A percentile compares a stretch with the other conserved stretches of the same genome.
Conservation (phyloP, 1,140 invertebrate genomes). For the Leptestheria dahalacensis region DNA sequence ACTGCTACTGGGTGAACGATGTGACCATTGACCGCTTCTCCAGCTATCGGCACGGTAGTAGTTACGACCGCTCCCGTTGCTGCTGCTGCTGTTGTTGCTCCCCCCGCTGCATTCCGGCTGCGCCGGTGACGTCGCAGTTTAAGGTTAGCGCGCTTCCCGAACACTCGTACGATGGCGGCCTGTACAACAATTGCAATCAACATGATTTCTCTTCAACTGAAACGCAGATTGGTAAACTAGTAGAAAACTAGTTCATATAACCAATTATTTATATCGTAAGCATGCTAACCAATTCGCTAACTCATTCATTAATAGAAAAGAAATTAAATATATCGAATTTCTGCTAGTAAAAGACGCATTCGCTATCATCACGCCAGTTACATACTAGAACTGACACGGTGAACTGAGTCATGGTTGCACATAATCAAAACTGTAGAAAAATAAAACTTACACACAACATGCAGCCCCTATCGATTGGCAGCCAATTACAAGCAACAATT, state of each 20-base stretch:
- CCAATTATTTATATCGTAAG: too few relatives aligned
- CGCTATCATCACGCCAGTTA: too few relatives aligned
- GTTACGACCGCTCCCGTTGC: conserved; percentile 38
- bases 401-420: too few relatives aligned
- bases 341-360: not conserved
- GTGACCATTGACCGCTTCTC: conserved; percentile 37
- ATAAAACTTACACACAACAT: conserved; percentile 14
- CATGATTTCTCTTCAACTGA: too few relatives aligned
- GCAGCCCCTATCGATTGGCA: conserved; percentile 12
- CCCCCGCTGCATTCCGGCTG: not conserved
- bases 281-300: too few relatives aligned
- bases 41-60: conserved; percentile 50
- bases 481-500: too few relatives aligned
- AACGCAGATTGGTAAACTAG: too few relatives aligned
- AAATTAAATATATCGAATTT: too few relatives aligned
- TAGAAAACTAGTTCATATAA: too few relatives aligned
- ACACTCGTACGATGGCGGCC: conserved; percentile 58
- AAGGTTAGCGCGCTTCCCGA: conserved; percentile 55
- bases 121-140: conserved; percentile 47
- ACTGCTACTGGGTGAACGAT: conserved; percentile 48
- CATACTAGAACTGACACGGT: too few relatives aligned
- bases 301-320: not conserved
- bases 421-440: not conserved
- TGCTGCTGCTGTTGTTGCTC: conserved; percentile 66
- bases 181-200: conserved; percentile 30